Evolutionary conservation across 2,797 vertebrate genomes (phyloP).

Genomic region (Nasua narica): DNA sequence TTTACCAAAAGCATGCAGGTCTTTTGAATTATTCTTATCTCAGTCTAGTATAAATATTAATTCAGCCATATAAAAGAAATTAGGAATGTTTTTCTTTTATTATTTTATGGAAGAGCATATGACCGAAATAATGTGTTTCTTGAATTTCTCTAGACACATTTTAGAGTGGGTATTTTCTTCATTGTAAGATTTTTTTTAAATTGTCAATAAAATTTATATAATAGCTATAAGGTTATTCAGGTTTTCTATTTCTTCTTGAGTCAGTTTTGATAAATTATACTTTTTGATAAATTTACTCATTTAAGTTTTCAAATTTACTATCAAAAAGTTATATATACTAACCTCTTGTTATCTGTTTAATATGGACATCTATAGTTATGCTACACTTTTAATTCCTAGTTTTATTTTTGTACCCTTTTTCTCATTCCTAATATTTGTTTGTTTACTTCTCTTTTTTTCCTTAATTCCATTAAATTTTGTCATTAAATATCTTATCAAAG

Average conservation of each 20-base stretch:
- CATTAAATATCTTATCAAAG: not conserved
- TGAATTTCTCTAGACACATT: not conserved
- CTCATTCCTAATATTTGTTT: not conserved
- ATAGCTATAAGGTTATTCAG: not conserved
- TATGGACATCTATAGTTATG: not conserved
- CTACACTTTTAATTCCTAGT: not conserved
- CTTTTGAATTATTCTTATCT: not conserved
- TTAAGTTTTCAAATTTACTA: not conserved
- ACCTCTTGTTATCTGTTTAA: not conserved
- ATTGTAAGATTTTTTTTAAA: not conserved
- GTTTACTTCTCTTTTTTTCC: not conserved
- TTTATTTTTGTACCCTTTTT: not conserved
- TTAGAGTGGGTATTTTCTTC: not conserved
- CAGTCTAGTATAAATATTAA: not conserved
- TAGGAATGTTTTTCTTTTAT: not conserved
- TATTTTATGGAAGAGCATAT: not conserved
- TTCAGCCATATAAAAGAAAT: not conserved
- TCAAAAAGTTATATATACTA: not conserved
- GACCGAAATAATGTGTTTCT: not conserved
- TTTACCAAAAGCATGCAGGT: not conserved
- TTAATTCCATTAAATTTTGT: not conserved
- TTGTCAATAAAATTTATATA: not conserved
- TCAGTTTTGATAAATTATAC: constrained; percentile 3
- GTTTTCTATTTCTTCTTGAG: constrained; percentile 12
- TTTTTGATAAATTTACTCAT: not conserved